phyloP scores from a whole-genome alignment of 2,888 invertebrate species.

The Cenopis cana region DNA sequence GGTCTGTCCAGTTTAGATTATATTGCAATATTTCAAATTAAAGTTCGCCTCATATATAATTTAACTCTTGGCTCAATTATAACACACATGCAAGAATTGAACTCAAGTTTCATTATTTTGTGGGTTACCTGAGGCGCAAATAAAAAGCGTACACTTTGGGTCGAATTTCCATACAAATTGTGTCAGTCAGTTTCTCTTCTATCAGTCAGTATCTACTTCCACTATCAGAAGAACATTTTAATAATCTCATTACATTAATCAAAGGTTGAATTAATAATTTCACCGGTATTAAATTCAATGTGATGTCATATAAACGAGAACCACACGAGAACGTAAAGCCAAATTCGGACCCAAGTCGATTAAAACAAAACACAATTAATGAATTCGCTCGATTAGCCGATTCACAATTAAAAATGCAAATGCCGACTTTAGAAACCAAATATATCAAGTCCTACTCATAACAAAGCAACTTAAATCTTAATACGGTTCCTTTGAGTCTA shows the following conservation, averaged over 20 bases:
- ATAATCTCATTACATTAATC: background rate
- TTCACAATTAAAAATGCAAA: constrained; percentile 40
- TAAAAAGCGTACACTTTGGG: too few species aligned
- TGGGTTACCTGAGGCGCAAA: too few species aligned
- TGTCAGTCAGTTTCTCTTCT: too few species aligned
- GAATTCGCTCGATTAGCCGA: constrained; percentile 34
- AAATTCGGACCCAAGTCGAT: background rate
- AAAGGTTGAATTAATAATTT: background rate
- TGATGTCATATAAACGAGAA: constrained; percentile 1
- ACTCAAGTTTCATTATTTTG: too few species aligned
- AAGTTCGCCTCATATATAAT: too few species aligned
- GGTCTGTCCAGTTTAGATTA: background rate
- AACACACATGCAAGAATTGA: too few species aligned
- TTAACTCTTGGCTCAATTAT: too few species aligned
- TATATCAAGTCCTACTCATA: background rate
- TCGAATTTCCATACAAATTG: too few species aligned
- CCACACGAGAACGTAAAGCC: constrained; percentile 7
- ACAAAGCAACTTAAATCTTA: constrained; percentile 11
- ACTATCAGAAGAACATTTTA: background rate
- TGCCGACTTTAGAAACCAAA: constrained; percentile 6
- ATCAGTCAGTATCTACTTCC: too few species aligned
- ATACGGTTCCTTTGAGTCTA: constrained; percentile 8
- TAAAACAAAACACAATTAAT: constrained; percentile 30
- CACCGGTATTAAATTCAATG: constrained; percentile 4
- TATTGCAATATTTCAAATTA: too few species aligned